Evolutionary conservation across 2,888 invertebrate species (phyloP).

Genomic region (Macrosiphum euphorbiae): DNA sequence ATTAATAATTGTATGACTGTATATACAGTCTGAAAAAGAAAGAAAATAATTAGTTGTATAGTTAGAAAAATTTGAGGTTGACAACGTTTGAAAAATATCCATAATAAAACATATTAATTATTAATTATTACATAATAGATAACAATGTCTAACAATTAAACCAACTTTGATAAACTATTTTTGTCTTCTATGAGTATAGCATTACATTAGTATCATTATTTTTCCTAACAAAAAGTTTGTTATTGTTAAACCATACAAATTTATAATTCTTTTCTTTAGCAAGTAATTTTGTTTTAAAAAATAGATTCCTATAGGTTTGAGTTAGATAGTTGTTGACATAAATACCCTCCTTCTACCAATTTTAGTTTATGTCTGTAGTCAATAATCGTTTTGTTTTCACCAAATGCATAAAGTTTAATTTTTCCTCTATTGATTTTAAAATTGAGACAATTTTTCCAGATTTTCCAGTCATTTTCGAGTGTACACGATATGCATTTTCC

Average conservation of each 20-base stretch:
- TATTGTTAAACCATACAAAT: not conserved
- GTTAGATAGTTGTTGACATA: not conserved
- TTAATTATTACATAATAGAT: not conserved
- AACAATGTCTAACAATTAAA: not conserved
- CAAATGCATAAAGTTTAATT: not conserved
- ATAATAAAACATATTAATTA: not conserved
- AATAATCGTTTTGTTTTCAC: not conserved
- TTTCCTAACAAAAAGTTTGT: not conserved
- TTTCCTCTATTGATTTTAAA: conserved; percentile 11
- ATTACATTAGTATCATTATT: too few species aligned
- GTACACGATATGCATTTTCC: not conserved
- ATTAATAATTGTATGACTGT: conserved; percentile 6
- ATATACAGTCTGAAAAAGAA: not conserved
- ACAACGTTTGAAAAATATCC: not conserved
- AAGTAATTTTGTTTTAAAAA: not conserved
- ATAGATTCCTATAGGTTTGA: not conserved
- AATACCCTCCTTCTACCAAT: not conserved
- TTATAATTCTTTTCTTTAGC: not conserved
- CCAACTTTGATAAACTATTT: not conserved
- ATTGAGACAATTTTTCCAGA: not conserved
- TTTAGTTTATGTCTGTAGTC: not conserved
- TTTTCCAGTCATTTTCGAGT: not conserved
- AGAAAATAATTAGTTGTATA: not conserved
- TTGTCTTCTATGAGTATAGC: not conserved
- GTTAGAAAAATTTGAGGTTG: not conserved